These are phyloP conservation scores for Crepidodera aurea DNA, from an alignment of 2,888 invertebrate genomes.

Conservation along the genomic window DNA sequence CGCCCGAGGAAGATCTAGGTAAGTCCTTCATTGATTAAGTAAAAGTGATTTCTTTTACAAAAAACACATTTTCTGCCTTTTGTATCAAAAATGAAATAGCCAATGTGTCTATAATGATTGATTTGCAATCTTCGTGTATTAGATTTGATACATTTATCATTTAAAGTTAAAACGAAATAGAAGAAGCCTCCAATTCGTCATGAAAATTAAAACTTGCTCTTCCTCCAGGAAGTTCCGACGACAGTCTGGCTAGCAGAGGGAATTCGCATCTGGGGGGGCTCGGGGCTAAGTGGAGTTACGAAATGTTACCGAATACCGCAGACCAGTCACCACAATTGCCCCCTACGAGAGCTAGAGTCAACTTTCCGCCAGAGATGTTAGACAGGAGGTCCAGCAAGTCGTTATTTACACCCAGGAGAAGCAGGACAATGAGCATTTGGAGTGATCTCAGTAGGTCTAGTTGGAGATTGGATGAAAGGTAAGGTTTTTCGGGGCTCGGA, in stretches of 20 bases:
- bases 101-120: no score
- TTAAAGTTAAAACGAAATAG: no score
- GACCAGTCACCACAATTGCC: slow-evolving; percentile 48
- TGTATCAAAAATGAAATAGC: no score
- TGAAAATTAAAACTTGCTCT: neutral
- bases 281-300: slow-evolving; percentile 51
- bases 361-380: slow-evolving; percentile 70
- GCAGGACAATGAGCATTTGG: slow-evolving; percentile 85
- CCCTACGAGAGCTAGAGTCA: slow-evolving; percentile 68
- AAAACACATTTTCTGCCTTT: no score
- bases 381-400: slow-evolving; percentile 61
- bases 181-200: neutral
- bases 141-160: no score
- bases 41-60: no score
- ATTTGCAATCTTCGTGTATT: no score
- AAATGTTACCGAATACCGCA: slow-evolving; percentile 60
- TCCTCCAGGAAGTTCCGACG: slow-evolving; percentile 7
- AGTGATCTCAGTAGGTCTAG: slow-evolving; percentile 86
- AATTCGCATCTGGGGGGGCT: slow-evolving; percentile 46
- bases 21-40: neutral
- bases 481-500: no score
- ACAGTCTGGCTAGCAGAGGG: slow-evolving; percentile 47
- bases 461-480: slow-evolving; percentile 83
- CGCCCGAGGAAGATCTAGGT: neutral
- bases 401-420: slow-evolving; percentile 62